These are phyloP conservation scores for Eupithecia dodoneata DNA, from an alignment of 2,888 invertebrate genomes.

Conservation along the genomic window DNA sequence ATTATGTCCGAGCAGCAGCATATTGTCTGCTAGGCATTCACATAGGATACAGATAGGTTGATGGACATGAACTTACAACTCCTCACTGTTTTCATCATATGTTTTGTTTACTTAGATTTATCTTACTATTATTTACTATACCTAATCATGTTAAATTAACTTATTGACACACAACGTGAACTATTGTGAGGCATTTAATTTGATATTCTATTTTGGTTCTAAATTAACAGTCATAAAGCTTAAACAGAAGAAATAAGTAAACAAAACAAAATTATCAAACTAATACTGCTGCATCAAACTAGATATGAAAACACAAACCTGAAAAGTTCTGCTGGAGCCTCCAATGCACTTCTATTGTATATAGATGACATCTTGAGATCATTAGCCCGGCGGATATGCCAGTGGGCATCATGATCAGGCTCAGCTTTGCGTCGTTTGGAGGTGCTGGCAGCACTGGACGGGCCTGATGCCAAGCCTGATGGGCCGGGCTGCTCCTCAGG, in stretches of 20 bases:
- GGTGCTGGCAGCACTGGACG: conserved; percentile 55
- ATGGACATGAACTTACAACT: background rate
- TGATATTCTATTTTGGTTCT: background rate
- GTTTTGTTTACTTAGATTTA: background rate
- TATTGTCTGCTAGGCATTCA: conserved; percentile 5
- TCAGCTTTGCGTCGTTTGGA: conserved; percentile 78
- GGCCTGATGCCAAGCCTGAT: conserved; percentile 27
- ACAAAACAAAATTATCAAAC: background rate
- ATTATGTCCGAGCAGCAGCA: background rate
- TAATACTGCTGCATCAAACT: background rate
- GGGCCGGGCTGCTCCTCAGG: conserved; percentile 63
- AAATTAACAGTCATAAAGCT: background rate
- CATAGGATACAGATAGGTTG: background rate
- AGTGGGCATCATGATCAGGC: conserved; percentile 79
- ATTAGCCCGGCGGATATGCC: conserved; percentile 93
- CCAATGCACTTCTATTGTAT: conserved; percentile 92
- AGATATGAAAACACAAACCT: conserved; percentile 75
- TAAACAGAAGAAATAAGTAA: background rate
- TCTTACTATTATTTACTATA: background rate
- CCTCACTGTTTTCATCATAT: background rate
- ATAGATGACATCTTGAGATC: conserved; percentile 95
- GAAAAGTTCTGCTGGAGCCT: conserved; percentile 93
- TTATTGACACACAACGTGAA: background rate
- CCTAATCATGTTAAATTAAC: background rate
- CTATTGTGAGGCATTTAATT: background rate